These are phyloP conservation scores for Esox masquinongy DNA, from an alignment of 2,797 vertebrate genomes.

Conservation along the genomic window DNA sequence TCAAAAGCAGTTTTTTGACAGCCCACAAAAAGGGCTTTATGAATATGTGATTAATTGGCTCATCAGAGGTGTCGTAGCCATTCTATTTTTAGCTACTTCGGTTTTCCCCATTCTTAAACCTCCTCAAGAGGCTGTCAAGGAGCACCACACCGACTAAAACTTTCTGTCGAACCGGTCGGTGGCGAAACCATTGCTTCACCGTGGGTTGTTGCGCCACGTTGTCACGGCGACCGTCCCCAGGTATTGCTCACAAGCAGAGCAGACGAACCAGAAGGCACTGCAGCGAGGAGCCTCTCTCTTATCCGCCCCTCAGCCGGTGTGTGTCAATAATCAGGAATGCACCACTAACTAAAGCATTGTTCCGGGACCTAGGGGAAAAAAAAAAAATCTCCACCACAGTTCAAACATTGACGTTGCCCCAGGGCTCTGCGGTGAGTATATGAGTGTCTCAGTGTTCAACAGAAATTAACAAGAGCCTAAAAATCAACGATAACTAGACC, in stretches of 20 bases:
- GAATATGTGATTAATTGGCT: neutral
- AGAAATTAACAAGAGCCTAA: conserved; percentile 35
- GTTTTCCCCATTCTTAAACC: neutral
- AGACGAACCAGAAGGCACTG: conserved; percentile 58
- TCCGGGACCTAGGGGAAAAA: conserved; percentile 61
- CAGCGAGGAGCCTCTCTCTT: conserved; percentile 43
- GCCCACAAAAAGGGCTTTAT: neutral
- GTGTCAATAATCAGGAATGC: conserved; percentile 68
- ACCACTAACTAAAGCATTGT: conserved; percentile 67
- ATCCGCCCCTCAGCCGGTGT: conserved; percentile 65
- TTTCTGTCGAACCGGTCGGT: conserved; percentile 85
- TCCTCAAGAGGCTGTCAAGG: conserved; percentile 31
- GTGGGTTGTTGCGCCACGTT: conserved; percentile 63
- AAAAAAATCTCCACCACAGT: conserved; percentile 47
- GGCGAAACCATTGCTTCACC: conserved; percentile 71
- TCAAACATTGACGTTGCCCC: conserved; percentile 50
- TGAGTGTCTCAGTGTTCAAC: conserved; percentile 38
- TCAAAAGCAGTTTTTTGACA: neutral
- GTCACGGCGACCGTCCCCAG: conserved; percentile 66
- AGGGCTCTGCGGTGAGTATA: conserved; percentile 34
- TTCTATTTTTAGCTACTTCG: neutral
- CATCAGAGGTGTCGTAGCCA: neutral
- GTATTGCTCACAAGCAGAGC: conserved; percentile 64
- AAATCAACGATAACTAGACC: conserved; percentile 42
- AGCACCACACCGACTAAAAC: conserved; percentile 28